Base-by-base conservation (phyloP, 2,888 invertebrate species). In the Hirtodrosophila cameraria region DNA sequence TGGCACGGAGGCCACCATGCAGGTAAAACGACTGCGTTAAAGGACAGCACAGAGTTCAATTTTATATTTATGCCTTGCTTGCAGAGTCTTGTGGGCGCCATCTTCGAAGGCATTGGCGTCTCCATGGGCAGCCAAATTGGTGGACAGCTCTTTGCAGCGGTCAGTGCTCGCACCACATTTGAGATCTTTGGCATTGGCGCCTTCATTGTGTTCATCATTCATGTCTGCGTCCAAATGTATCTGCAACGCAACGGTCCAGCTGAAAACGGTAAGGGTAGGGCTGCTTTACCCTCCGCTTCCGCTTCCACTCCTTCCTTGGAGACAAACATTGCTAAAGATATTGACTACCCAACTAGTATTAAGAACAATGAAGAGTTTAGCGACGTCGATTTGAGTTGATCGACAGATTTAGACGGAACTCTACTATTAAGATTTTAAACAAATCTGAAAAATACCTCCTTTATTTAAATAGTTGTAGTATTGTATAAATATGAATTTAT, bases 31-130 rank as follows among this genome's bases (percentile, higher is more conserved):
- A 5, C 2, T 45, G 12, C 6, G 0, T 2, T 3, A 4, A 1
- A 23, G 11, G 8, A 2, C 2, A 2, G 8, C 18, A 2, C 3
- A 16, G 71, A 23, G n/a, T 4, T 31, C n/a, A 39, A 12, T 20
- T 7, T 36, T 5, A n/a, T 42, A 11, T 0, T 4, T n/a, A 2
- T 8, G 23, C 0, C 1, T 18, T 3, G 15, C 6, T 57, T 18
- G 5, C 90, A 96, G 94, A 97, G 97, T 49, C 91, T 97, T 33
- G 94, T 97, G 23, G 96, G 97, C 9, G 96, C 96, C 2, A 92
- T 96, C 39, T 97, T 97, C 88, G 97, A 97, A 91, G 97, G 97
- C 11, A 92, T 97, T 9, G 97, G 97, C 11, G 95, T 96, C 0
- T 94, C 96, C 0, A 88, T 94, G 8, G 97, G 97, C 28, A 96